These are phyloP conservation scores for Megalonaias nervosa DNA, from an alignment of 1,140 invertebrate genomes.

Conservation along the genomic window DNA sequence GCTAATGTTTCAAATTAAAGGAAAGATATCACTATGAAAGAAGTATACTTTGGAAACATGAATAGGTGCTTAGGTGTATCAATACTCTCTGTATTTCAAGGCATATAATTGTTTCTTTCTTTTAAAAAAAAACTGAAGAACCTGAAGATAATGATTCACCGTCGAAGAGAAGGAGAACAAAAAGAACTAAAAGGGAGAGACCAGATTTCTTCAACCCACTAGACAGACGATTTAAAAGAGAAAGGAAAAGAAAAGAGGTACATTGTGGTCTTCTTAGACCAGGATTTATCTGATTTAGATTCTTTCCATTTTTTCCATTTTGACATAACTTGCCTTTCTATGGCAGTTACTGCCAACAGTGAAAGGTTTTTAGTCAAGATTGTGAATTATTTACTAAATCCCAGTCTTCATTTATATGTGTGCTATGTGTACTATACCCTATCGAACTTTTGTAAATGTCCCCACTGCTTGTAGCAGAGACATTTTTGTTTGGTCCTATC, in stretches of 20 bases:
- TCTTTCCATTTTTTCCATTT: not conserved
- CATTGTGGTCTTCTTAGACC: not conserved
- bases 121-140: conserved; percentile 28
- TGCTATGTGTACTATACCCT: no score
- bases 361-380: no score
- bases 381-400: no score
- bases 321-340: not conserved
- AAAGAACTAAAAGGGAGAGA: conserved; percentile 53
- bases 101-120: not conserved
- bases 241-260: conserved; percentile 36
- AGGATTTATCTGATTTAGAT: not conserved
- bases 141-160: conserved; percentile 42
- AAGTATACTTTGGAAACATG: no score
- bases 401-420: no score
- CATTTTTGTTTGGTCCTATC: no score
- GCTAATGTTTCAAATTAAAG: no score
- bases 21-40: no score
- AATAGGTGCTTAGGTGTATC: not conserved
- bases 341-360: no score
- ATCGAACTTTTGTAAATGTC: no score
- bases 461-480: no score
- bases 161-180: conserved; percentile 47
- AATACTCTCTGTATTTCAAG: not conserved
- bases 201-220: conserved; percentile 60
- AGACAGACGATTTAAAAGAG: conserved; percentile 40